phyloP scores from a whole-genome alignment of 2,113 vertebrate genomes.

The Talpa occidentalis region DNA sequence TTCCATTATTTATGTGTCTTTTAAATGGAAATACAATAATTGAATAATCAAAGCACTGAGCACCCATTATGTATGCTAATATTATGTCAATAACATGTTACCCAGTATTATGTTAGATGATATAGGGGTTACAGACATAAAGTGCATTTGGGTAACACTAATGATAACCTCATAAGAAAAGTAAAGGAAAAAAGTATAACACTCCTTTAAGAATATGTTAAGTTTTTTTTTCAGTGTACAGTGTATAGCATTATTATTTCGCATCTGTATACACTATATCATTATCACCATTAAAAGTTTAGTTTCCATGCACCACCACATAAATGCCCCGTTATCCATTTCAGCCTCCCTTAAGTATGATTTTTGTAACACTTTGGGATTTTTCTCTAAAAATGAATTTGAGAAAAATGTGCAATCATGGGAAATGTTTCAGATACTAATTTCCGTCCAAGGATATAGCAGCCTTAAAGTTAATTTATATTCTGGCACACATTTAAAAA shows the following conservation, averaged over 20 bases:
- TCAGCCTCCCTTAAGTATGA: not conserved
- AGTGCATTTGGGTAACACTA: not conserved
- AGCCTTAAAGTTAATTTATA: conserved; percentile 32
- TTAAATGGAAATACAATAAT: not conserved
- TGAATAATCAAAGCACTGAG: not conserved
- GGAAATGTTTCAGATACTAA: not conserved
- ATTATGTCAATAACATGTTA: too few species aligned
- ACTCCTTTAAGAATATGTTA: not conserved
- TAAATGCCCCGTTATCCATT: too few species aligned
- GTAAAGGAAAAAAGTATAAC: not conserved
- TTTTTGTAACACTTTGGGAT: conserved; percentile 10
- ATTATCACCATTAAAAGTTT: too few species aligned
- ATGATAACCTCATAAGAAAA: not conserved
- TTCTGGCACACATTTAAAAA: not conserved
- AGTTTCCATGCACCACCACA: too few species aligned
- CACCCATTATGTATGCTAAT: not conserved
- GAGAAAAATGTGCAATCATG: not conserved
- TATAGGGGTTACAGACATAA: not conserved
- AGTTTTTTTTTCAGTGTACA: too few species aligned
- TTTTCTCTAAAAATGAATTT: conserved; percentile 18
- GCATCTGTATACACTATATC: too few species aligned
- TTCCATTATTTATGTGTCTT: not conserved
- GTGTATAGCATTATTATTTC: too few species aligned
- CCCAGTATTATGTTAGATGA: not conserved
- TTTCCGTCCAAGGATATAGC: conserved; percentile 1